These are phyloP conservation scores for Balearica regulorum DNA, from an alignment of 2,797 vertebrate genomes.

Conservation along the genomic window DNA sequence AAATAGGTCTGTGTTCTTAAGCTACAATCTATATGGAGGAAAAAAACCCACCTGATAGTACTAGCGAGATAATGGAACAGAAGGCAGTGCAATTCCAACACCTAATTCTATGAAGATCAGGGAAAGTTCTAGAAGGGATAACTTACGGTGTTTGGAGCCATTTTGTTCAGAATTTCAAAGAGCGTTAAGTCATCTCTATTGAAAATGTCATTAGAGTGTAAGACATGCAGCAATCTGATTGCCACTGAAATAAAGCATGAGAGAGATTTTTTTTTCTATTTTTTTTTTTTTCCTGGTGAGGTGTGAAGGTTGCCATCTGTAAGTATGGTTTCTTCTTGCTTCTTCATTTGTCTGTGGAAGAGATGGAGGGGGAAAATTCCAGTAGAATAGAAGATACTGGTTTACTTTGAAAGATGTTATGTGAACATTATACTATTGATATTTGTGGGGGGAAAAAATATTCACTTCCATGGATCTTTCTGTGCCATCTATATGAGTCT, in stretches of 20 bases:
- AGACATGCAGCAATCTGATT: not conserved
- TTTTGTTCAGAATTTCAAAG: not conserved
- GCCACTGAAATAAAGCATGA: conserved; percentile 1
- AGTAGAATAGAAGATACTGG: not conserved
- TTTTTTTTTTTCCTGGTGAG: not conserved
- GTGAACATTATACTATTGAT: not conserved
- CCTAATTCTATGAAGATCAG: not conserved
- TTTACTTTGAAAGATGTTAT: not conserved
- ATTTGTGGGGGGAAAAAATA: not conserved
- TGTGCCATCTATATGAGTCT: not conserved
- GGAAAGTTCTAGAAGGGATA: not conserved
- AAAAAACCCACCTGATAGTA: not conserved
- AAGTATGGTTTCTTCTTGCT: not conserved
- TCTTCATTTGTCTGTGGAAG: not conserved
- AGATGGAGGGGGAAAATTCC: not conserved
- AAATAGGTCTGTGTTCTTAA: not conserved
- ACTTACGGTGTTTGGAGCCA: not conserved
- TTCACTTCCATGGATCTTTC: not conserved
- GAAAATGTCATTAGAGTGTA: not conserved
- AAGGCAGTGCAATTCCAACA: not conserved
- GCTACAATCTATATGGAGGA: not conserved
- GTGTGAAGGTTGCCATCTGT: not conserved
- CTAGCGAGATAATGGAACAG: not conserved
- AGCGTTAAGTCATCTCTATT: not conserved
- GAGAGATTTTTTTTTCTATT: not conserved